Evolutionary conservation across 2,113 vertebrate species (phyloP).

Genomic region (Gila orcuttii): DNA sequence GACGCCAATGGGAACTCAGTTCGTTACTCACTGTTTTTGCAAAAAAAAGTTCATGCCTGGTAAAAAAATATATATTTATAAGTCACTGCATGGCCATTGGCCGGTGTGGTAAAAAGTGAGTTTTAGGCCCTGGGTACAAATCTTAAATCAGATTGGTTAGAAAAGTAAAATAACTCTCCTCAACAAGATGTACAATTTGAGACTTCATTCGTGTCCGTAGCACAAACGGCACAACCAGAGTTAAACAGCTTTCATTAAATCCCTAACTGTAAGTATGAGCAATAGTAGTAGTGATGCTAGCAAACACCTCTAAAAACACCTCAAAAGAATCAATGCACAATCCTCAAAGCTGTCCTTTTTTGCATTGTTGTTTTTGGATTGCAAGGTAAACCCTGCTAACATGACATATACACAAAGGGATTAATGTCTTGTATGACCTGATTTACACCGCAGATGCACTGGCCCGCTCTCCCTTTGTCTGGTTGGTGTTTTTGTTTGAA

Average conservation of each 20-base stretch:
- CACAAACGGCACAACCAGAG: too few relatives aligned
- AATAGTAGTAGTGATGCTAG: background rate
- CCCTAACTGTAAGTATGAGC: background rate
- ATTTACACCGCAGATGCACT: slow-evolving; percentile 65
- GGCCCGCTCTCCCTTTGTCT: slow-evolving; percentile 57
- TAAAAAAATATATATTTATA: too few relatives aligned
- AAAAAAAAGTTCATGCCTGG: too few relatives aligned
- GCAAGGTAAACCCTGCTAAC: slow-evolving; percentile 37
- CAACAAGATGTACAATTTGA: too few relatives aligned
- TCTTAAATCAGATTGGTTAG: background rate
- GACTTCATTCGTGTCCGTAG: too few relatives aligned
- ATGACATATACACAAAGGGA: slow-evolving; percentile 63
- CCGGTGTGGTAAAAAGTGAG: too few relatives aligned
- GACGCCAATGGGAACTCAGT: too few relatives aligned
- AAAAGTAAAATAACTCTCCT: background rate
- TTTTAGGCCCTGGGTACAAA: background rate
- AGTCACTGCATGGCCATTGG: too few relatives aligned
- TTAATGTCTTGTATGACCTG: slow-evolving; percentile 68
- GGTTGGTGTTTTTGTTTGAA: slow-evolving; percentile 21
- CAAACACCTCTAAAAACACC: slow-evolving; percentile 1
- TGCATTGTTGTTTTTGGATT: slow-evolving; percentile 13
- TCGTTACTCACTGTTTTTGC: too few relatives aligned
- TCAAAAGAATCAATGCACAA: background rate
- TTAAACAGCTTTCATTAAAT: background rate
- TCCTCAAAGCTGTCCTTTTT: slow-evolving; percentile 29